phyloP scores from a whole-genome alignment of 2,113 vertebrate species.

The Leuciscus idus region DNA sequence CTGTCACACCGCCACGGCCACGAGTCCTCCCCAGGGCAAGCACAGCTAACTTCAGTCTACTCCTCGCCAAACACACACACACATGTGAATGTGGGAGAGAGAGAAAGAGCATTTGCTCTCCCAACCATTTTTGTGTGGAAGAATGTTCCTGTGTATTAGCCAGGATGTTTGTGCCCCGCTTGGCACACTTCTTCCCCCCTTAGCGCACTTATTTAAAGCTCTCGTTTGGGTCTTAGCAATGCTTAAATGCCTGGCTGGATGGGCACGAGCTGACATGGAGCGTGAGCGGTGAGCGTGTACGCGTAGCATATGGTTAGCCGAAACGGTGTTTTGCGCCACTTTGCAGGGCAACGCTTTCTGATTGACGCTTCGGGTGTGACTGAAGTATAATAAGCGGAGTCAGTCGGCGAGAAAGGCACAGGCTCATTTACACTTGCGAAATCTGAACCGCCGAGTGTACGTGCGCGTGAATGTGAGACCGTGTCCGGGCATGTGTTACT shows the following conservation, averaged over 20 bases:
- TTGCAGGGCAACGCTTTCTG: conserved; percentile 55
- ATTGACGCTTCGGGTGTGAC: conserved; percentile 54
- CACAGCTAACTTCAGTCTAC: conserved; percentile 57
- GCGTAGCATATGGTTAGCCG: conserved; percentile 59
- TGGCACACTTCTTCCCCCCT: conserved; percentile 32
- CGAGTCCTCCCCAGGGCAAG: conserved; percentile 65
- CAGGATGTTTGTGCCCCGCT: conserved; percentile 46
- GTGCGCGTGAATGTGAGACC: conserved; percentile 20
- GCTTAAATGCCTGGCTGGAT: conserved; percentile 52
- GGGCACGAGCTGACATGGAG: conserved; percentile 39
- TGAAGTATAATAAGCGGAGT: conserved; percentile 62
- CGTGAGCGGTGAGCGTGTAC: conserved; percentile 20
- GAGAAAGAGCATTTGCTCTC: conserved; percentile 38
- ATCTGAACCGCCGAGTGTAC: conserved; percentile 20
- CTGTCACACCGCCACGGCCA: conserved; percentile 71
- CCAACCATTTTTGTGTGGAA: conserved; percentile 45
- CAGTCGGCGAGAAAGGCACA: conserved; percentile 38
- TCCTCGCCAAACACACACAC: conserved; percentile 38
- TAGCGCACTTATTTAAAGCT: conserved; percentile 47
- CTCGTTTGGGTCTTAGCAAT: conserved; percentile 53
- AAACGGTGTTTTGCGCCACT: conserved; percentile 56
- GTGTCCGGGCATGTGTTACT: conserved; percentile 36
- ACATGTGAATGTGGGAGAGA: conserved; percentile 20
- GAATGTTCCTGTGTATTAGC: conserved; percentile 46
- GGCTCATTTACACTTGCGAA: conserved; percentile 57